Base-by-base conservation (phyloP, 2,888 invertebrate genomes). In the Helicoverpa assulta region DNA sequence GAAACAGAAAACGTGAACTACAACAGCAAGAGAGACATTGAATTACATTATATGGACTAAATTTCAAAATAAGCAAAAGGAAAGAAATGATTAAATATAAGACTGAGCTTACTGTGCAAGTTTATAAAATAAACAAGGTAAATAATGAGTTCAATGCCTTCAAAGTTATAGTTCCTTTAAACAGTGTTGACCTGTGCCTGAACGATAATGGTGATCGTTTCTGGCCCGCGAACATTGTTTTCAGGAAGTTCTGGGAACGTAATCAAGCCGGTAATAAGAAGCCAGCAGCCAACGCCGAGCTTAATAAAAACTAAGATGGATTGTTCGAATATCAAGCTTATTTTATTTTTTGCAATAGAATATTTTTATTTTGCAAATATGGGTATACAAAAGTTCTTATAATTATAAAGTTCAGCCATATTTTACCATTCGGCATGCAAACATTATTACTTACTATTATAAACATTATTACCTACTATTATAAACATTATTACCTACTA, bases 41-140 rank as follows among this genome's bases (percentile, higher is more conserved):
- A n/a, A n/a, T n/a, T n/a, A n/a, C n/a, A n/a, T n/a, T n/a, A n/a
- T n/a, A n/a, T n/a, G n/a, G n/a, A n/a, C n/a, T n/a, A n/a, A n/a
- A n/a, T n/a, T n/a, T n/a, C n/a, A n/a, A n/a, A n/a, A n/a, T n/a
- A n/a, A n/a, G n/a, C n/a, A n/a, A n/a, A n/a, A n/a, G n/a, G n/a
- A n/a, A n/a, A n/a, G n/a, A n/a, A n/a, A n/a, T n/a, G n/a, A 59
- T 59, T 59, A 59, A 59, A 50, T 29, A 50, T 26, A 59, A 59
- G 26, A 59, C 47, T 26, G 29, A 50, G 5, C 16, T 55, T n/a
- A n/a, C 33, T n/a, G 40, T 43, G 21, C 40, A 57, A 43, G 52
- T 51, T 16, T 40, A n/a, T n/a, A 51, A 52, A 40, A 65, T 58
- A 7, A 65, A 57, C 26, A 58, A 16, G 1, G 12, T 19, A 33